Percentiles rank a stretch among this genome's conserved stretches.
Evolutionary conservation across 2,888 invertebrate species (phyloP).

Genomic region (Lasioglossum calceatum): DNA sequence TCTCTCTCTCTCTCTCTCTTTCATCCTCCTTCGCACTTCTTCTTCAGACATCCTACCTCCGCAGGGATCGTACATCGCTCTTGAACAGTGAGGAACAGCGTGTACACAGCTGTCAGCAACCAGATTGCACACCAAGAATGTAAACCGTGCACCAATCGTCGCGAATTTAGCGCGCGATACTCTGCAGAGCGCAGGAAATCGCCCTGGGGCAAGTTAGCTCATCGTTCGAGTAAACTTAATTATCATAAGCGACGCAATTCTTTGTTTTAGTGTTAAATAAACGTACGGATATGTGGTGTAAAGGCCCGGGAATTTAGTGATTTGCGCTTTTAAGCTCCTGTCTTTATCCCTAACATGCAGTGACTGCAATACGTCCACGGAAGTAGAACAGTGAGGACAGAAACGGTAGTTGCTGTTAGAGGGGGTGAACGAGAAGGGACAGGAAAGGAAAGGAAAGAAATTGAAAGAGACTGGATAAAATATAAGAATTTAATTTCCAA

Average conservation of each 20-base stretch:
- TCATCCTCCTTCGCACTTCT: background rate
- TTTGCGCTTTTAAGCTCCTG: no score
- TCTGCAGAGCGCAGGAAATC: background rate
- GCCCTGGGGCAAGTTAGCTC: no score
- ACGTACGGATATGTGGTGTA: no score
- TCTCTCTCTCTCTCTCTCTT: conserved; percentile 1
- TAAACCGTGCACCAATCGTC: background rate
- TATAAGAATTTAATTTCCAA: background rate
- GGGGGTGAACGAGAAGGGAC: background rate
- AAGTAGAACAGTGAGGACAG: background rate
- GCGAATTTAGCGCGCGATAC: background rate
- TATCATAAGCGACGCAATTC: no score
- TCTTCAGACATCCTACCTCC: background rate
- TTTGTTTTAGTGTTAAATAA: no score
- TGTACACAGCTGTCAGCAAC: background rate
- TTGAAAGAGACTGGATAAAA: background rate
- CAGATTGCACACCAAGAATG: background rate
- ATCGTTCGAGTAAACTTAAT: no score
- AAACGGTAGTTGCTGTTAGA: background rate
- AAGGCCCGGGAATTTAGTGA: no score
- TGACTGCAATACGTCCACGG: background rate
- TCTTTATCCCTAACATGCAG: background rate
- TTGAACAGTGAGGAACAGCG: background rate
- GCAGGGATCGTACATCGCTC: background rate
- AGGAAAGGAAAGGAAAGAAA: background rate